A percentile compares a stretch with the other conserved stretches of the same genome.
phyloP scores from a whole-genome alignment of 2,113 vertebrate genomes.

The Suricata suricatta region DNA sequence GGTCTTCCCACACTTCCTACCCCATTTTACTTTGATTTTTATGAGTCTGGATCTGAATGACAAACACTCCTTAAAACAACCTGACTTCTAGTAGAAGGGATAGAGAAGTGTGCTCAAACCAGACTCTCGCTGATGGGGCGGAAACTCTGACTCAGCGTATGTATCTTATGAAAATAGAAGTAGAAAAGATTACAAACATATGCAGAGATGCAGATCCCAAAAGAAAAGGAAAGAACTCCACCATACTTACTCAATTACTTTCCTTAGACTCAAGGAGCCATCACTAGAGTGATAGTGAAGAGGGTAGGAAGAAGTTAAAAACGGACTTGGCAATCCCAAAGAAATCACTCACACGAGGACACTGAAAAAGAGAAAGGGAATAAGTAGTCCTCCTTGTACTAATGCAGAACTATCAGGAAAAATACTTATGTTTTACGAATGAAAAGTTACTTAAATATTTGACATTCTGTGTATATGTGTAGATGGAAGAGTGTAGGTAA shows the following conservation, averaged over 20 bases:
- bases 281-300: neutral
- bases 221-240: neutral
- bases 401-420: neutral
- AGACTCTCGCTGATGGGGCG: neutral
- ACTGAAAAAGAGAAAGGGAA: neutral
- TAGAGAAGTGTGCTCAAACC: neutral
- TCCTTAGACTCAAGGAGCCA: neutral
- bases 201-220: neutral
- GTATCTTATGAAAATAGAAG: neutral
- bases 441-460: neutral
- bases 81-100: neutral
- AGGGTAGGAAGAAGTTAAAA: neutral
- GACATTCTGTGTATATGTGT: neutral
- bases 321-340: neutral
- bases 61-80: neutral
- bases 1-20: rapidly evolving
- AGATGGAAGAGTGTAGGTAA: neutral
- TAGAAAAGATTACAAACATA: neutral
- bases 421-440: neutral
- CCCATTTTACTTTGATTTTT: neutral
- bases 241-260: neutral
- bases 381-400: neutral
- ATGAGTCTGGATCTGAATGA: neutral
- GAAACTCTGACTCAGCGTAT: neutral
- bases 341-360: neutral